These are phyloP conservation scores for Melinaea marsaeus DNA, from an alignment of 2,888 invertebrate genomes.

Conservation along the genomic window DNA sequence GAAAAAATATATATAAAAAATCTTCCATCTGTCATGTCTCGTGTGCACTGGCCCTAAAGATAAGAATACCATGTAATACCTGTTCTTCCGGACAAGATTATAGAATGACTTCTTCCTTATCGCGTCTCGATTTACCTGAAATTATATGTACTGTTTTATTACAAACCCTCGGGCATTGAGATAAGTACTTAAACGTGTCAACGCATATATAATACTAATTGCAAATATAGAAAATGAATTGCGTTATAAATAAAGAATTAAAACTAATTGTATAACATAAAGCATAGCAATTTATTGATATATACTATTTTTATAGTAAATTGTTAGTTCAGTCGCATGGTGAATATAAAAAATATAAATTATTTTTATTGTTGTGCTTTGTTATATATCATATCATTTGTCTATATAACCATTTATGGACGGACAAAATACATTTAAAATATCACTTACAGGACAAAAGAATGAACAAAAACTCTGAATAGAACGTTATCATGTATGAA, in stretches of 20 bases:
- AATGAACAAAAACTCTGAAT: constrained; percentile 31
- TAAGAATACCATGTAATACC: constrained; percentile 27
- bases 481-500: constrained; percentile 46
- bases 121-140: constrained; percentile 25
- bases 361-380: neutral
- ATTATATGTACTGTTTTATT: constrained; percentile 32
- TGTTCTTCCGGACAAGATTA: constrained; percentile 33
- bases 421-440: constrained; percentile 20
- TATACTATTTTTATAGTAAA: no score
- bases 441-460: constrained; percentile 32
- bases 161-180: constrained; percentile 15
- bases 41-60: constrained; percentile 22
- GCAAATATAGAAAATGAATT: neutral
- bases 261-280: neutral
- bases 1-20: no score
- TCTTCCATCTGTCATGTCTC: neutral
- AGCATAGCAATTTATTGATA: no score
- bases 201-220: neutral
- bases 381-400: neutral
- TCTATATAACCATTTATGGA: constrained; percentile 6
- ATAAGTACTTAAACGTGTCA: constrained; percentile 11
- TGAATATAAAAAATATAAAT: neutral
- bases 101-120: constrained; percentile 31
- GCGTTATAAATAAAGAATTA: neutral
- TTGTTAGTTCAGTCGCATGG: neutral